These are phyloP conservation scores for Vulpes lagopus DNA, from an alignment of 2,113 vertebrate genomes.

Conservation along the genomic window DNA sequence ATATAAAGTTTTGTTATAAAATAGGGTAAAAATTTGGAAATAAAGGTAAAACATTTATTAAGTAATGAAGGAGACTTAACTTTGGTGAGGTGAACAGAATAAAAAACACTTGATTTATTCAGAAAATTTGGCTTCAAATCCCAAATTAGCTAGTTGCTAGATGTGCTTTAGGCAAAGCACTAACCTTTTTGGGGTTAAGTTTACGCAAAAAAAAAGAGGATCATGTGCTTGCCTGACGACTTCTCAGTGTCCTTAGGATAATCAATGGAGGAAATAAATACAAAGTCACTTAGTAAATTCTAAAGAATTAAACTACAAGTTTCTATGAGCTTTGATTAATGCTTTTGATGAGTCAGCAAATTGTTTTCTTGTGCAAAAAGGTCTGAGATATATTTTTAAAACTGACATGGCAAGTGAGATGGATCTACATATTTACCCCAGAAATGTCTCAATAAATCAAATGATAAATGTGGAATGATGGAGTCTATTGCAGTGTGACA, in stretches of 20 bases:
- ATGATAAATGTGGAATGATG: conserved; percentile 25
- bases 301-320: neutral
- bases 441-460: conserved; percentile 71
- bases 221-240: neutral
- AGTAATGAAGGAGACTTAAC: neutral
- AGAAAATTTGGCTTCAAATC: neutral
- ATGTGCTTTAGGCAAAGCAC: neutral
- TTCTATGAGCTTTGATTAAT: conserved; percentile 26
- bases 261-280: neutral
- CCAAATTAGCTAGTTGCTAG: neutral
- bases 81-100: neutral
- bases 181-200: neutral
- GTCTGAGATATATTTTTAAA: conserved; percentile 64
- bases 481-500: neutral
- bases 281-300: neutral
- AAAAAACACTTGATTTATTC: neutral
- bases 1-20: conserved; percentile 1
- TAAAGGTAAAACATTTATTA: neutral
- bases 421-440: conserved; percentile 60
- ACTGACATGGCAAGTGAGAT: conserved; percentile 47
- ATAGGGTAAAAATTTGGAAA: neutral
- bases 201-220: neutral
- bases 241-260: neutral
- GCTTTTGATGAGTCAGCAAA: conserved; percentile 76
- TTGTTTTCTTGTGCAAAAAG: conserved; percentile 75